Evolutionary conservation across 2,888 invertebrate species (phyloP).

Genomic region (Bruchidius siliquastri): DNA sequence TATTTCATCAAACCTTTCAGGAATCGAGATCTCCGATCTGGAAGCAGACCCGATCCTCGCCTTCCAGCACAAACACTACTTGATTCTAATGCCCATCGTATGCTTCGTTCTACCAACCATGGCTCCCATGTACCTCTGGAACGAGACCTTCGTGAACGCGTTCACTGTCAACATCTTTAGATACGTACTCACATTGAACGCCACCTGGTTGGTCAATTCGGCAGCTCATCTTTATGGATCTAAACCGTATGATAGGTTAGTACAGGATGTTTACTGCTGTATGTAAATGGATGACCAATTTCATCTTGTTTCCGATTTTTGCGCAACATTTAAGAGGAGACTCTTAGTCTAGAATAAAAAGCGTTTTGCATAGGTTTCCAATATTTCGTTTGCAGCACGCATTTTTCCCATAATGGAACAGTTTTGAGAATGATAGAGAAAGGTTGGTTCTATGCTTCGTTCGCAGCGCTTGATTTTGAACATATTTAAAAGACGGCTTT

Average conservation of each 20-base stretch:
- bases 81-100: conserved; percentile 63
- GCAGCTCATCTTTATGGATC: conserved; percentile 79
- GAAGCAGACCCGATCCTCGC: conserved; percentile 73
- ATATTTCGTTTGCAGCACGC: too few relatives aligned
- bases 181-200: conserved; percentile 73
- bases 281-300: neutral
- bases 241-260: conserved; percentile 69
- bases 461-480: too few relatives aligned
- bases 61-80: conserved; percentile 71
- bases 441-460: too few relatives aligned
- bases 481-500: too few relatives aligned
- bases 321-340: too few relatives aligned
- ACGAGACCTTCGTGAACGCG: conserved; percentile 63
- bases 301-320: too few relatives aligned
- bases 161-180: conserved; percentile 71
- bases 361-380: too few relatives aligned
- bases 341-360: too few relatives aligned
- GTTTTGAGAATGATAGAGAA: too few relatives aligned
- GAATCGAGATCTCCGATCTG: conserved; percentile 78
- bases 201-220: conserved; percentile 85
- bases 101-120: conserved; percentile 76
- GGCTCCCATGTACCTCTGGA: conserved; percentile 72
- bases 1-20: neutral
- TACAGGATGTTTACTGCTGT: neutral
- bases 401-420: too few relatives aligned